Evolutionary conservation across 2,797 vertebrate genomes (phyloP).

Genomic region (Melanotaenia pygmaea): DNA sequence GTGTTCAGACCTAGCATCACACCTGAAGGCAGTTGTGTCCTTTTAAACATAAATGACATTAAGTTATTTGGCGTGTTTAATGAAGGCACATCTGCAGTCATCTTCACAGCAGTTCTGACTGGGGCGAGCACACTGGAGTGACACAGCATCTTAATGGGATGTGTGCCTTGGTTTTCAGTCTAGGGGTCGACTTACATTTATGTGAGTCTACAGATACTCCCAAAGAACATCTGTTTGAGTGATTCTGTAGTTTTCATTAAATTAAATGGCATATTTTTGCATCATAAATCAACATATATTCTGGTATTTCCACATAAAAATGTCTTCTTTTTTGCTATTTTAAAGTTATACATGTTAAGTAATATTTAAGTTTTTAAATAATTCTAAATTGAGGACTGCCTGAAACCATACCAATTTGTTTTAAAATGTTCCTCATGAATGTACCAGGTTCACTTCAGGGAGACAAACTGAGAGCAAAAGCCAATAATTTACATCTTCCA

Average conservation of each 20-base stretch:
- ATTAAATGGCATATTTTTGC: slow-evolving; percentile 33
- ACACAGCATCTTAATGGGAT: slow-evolving; percentile 64
- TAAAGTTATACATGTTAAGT: slow-evolving; percentile 22
- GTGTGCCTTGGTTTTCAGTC: slow-evolving; percentile 65
- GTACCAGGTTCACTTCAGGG: slow-evolving; percentile 55
- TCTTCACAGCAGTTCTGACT: slow-evolving; percentile 9
- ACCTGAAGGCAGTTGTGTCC: background rate
- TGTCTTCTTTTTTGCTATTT: slow-evolving; percentile 33
- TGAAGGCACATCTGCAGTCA: slow-evolving; percentile 19
- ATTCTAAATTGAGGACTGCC: slow-evolving; percentile 1
- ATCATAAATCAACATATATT: slow-evolving; percentile 28
- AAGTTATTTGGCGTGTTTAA: slow-evolving; percentile 22
- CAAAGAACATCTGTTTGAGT: slow-evolving; percentile 33
- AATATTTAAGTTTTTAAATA: slow-evolving; percentile 21
- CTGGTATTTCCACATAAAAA: slow-evolving; percentile 10
- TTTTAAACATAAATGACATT: background rate
- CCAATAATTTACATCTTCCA: slow-evolving; percentile 47
- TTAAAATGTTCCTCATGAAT: slow-evolving; percentile 52
- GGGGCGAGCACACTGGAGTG: slow-evolving; percentile 31
- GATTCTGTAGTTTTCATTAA: slow-evolving; percentile 41
- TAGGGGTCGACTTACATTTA: slow-evolving; percentile 26
- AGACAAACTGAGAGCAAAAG: slow-evolving; percentile 24
- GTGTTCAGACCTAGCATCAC: background rate
- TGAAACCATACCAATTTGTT: slow-evolving; percentile 40
- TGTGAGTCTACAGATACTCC: slow-evolving; percentile 22